Conservation (phyloP, 2,888 invertebrate genomes). For the Ectobius pallidus region DNA sequence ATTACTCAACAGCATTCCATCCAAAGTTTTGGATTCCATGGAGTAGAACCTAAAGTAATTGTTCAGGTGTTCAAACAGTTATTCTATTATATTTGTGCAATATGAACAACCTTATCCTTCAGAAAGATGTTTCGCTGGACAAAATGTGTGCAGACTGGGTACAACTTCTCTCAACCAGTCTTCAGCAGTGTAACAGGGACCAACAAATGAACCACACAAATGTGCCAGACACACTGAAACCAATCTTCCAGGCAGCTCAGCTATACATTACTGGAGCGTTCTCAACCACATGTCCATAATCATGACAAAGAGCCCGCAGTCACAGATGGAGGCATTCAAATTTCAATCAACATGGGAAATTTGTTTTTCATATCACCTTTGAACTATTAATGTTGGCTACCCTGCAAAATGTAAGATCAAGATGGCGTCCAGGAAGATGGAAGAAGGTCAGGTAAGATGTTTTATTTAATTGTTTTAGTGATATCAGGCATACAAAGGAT, state of each 20-base stretch:
- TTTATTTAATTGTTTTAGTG: no score
- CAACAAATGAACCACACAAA: slow-evolving; percentile 62
- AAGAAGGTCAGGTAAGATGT: no score
- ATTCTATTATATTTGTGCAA: slow-evolving; percentile 93
- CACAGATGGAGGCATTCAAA: no score
- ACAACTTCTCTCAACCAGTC: slow-evolving; percentile 90
- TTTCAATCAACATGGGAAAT: no score
- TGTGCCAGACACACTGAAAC: slow-evolving; percentile 78
- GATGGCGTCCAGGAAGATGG: no score
- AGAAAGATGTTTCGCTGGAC: slow-evolving; percentile 98
- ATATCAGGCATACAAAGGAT: no score
- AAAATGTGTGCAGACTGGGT: slow-evolving; percentile 94
- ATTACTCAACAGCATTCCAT: slow-evolving; percentile 71
- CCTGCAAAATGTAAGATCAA: no score
- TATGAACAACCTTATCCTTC: slow-evolving; percentile 91
- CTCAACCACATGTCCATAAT: no score
- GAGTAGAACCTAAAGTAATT: slow-evolving; percentile 80
- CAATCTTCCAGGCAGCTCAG: slow-evolving; percentile 94
- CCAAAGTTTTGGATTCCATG: slow-evolving; percentile 61
- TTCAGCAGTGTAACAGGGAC: slow-evolving; percentile 94
- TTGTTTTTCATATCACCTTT: no score
- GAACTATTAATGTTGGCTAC: no score
- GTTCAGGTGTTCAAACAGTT: slow-evolving; percentile 88
- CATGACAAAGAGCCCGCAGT: no score
- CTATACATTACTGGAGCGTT: no score